Conservation (phyloP, 2,797 vertebrate genomes). For the Megalops cyprinoides region DNA sequence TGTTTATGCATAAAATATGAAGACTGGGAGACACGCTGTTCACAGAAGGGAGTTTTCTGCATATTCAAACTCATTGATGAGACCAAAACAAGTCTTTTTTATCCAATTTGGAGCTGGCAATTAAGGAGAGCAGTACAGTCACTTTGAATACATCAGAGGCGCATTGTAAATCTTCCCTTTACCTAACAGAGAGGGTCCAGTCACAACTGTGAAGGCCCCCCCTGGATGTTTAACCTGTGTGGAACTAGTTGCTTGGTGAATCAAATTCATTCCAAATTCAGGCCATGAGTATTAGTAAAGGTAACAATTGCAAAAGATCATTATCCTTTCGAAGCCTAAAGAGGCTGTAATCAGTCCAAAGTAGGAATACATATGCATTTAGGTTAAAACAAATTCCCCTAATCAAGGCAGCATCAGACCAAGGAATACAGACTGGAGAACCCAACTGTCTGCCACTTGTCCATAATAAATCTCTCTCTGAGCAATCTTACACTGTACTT, state of each 20-base stretch:
- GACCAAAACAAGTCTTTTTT: constrained; percentile 16
- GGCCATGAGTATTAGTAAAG: no score
- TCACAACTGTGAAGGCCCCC: constrained; percentile 54
- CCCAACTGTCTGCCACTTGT: neutral
- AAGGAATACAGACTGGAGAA: neutral
- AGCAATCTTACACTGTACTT: neutral
- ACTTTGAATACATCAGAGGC: constrained; percentile 60
- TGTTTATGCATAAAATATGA: constrained; percentile 32
- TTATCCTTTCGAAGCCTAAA: neutral
- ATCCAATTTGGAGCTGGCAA: neutral
- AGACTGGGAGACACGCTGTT: constrained; percentile 23
- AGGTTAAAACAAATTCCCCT: no score
- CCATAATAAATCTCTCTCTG: neutral
- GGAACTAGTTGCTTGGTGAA: neutral
- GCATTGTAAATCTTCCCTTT: constrained; percentile 73
- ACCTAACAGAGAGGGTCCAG: constrained; percentile 62
- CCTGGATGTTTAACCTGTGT: neutral
- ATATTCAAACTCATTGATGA: constrained; percentile 17
- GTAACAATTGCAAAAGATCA: no score
- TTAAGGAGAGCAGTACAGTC: constrained; percentile 42
- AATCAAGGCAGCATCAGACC: neutral
- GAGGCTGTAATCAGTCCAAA: neutral
- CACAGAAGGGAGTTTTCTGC: constrained; percentile 18
- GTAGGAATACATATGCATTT: no score
- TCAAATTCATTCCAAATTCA: neutral